Base-by-base conservation (phyloP, 2,888 invertebrate species). In the Lycia hirtaria region DNA sequence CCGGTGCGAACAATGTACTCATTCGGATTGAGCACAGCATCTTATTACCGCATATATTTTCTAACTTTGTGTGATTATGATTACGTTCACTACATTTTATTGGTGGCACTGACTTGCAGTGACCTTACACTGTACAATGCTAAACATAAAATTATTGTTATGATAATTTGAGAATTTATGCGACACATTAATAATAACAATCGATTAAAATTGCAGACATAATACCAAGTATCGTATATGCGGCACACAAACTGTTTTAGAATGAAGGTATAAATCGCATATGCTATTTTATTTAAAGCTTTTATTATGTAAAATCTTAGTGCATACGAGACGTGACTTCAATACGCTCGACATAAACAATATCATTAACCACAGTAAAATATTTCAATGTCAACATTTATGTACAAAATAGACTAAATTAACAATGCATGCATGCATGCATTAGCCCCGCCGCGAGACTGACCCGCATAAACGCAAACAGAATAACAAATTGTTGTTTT, bases 401-500 rank as follows among this genome's bases (percentile, higher is more conserved):
- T 40, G 10, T 32, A 26, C 40, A 60, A 59, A 60, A 53, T 26
- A 57, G 20, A 22, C 44, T 47, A 38, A 57, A 58, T 58, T 60
- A 53, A 20, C 24, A 37, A 62, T 57, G 58, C 59, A 68, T 64
- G 60, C 59, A 68, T 64, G 60, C 60, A 62, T 58, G 56, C 53
- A 60, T 56, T 62, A 60, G 58, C 59, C 35, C 51, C 50, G 48
- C 56, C 55, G 53, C 50, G 51, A 52, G 49, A 66, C 65, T 83
- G 83, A 84, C 86, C 85, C 78, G 73, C 80, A 83, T 85, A 67
- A 71, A 66, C 75, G 75, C 72, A 78, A 79, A 74, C 72, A 80
- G 83, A 87, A 83, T 83, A 78, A 79, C 72, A 83, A 83, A 79
- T 82, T 78, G 79, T 79, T 82, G 81, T 83, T 86, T 83, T 85